phyloP scores from a whole-genome alignment of 2,888 invertebrate genomes.

The Drosophila maculinotata region DNA sequence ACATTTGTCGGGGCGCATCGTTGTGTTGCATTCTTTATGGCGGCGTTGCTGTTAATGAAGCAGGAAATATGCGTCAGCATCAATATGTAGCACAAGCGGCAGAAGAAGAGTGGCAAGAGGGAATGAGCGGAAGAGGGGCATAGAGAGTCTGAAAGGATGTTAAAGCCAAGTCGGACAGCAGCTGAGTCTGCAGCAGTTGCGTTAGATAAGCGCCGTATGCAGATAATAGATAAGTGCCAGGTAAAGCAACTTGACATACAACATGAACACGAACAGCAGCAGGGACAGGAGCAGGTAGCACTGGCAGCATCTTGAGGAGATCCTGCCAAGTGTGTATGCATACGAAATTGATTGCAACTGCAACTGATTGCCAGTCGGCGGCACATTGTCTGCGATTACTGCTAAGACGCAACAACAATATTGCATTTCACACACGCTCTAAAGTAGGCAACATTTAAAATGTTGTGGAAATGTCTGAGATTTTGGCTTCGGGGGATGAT shows the following conservation, averaged over 20 bases:
- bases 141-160: slow-evolving; percentile 6
- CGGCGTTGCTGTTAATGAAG: slow-evolving; percentile 70
- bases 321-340: slow-evolving; percentile 27
- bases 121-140: too few species aligned
- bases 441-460: background rate
- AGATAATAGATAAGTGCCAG: slow-evolving; percentile 55
- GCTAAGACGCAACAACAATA: too few species aligned
- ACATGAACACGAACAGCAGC: background rate
- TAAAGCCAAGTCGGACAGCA: slow-evolving; percentile 21
- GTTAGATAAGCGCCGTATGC: slow-evolving; percentile 54
- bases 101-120: background rate
- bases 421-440: background rate
- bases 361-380: slow-evolving; percentile 20
- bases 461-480: too few species aligned
- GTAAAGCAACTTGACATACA: slow-evolving; percentile 37
- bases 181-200: slow-evolving; percentile 10
- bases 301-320: background rate
- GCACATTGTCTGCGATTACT: slow-evolving; percentile 5
- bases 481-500: too few species aligned
- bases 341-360: slow-evolving; percentile 51
- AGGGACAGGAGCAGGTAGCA: background rate
- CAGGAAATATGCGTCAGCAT: slow-evolving; percentile 77
- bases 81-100: slow-evolving; percentile 52
- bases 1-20: slow-evolving; percentile 37
- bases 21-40: slow-evolving; percentile 69